These are phyloP conservation scores for Hofmannophila pseudospretella DNA, from an alignment of 2,888 invertebrate genomes.

Conservation along the genomic window DNA sequence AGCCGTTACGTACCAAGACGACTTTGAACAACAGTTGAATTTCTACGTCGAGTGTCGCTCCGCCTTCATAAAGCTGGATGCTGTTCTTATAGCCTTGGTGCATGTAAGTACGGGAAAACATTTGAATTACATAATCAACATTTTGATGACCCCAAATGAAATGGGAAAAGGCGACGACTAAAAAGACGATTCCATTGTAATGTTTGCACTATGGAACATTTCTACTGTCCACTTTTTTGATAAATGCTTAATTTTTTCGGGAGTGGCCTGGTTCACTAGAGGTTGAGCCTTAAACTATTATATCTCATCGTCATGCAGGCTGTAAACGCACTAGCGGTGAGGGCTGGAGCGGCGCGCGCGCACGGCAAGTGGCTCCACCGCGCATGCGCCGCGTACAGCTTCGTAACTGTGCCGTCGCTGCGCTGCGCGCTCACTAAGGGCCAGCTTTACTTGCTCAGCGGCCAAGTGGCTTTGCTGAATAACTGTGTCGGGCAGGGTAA, in stretches of 20 bases:
- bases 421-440: slow-evolving; percentile 86
- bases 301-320: slow-evolving; percentile 76
- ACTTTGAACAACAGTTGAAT: slow-evolving; percentile 93
- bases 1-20: slow-evolving; percentile 88
- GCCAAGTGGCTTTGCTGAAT: slow-evolving; percentile 92
- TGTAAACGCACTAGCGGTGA: slow-evolving; percentile 87
- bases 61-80: slow-evolving; percentile 93
- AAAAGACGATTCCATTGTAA: too few relatives aligned
- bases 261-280: too few relatives aligned
- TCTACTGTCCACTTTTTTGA: too few relatives aligned
- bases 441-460: slow-evolving; percentile 91
- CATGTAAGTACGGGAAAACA: slow-evolving; percentile 76
- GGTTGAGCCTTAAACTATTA: too few relatives aligned
- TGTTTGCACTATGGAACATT: too few relatives aligned
- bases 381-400: slow-evolving; percentile 97
- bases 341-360: slow-evolving; percentile 70
- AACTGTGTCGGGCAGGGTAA: slow-evolving; percentile 94
- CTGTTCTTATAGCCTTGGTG: slow-evolving; percentile 90
- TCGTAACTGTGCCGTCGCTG: slow-evolving; percentile 97
- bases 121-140: too few relatives aligned
- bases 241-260: too few relatives aligned
- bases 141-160: too few relatives aligned
- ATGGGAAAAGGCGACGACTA: too few relatives aligned
- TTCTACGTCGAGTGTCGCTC: slow-evolving; percentile 96
- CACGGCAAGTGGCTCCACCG: slow-evolving; percentile 85